phyloP scores from a whole-genome alignment of 1,140 invertebrate species.

The Belonocnema kinseyi region DNA sequence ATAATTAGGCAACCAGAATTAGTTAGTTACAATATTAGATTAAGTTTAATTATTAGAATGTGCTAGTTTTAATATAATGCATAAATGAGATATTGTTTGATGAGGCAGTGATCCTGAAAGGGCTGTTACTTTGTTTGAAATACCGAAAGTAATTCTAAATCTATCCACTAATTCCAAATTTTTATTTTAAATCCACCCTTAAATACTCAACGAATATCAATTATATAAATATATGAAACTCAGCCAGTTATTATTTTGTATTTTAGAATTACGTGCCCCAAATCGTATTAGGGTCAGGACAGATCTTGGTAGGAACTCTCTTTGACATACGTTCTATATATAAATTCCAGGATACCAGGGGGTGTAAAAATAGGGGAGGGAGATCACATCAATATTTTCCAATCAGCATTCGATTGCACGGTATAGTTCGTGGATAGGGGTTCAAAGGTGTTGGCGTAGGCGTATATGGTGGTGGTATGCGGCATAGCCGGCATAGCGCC shows the following conservation, averaged over 20 bases:
- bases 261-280: not conserved
- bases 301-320: not conserved
- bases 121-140: too few relatives aligned
- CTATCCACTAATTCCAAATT: too few relatives aligned
- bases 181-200: too few relatives aligned
- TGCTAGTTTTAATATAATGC: too few relatives aligned
- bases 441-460: slow-evolving; percentile 49
- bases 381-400: slow-evolving; percentile 69
- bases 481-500: slow-evolving; percentile 71
- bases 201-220: too few relatives aligned
- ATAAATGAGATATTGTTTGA: too few relatives aligned
- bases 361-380: slow-evolving; percentile 31
- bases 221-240: not conserved
- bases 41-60: too few relatives aligned
- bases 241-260: not conserved
- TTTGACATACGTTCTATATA: slow-evolving; percentile 35
- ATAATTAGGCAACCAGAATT: too few relatives aligned
- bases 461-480: slow-evolving; percentile 70
- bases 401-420: slow-evolving; percentile 71
- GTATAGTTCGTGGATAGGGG: slow-evolving; percentile 54
- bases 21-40: too few relatives aligned
- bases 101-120: too few relatives aligned
- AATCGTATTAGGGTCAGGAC: not conserved
- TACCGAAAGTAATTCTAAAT: too few relatives aligned
- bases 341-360: slow-evolving; percentile 50